phyloP scores from a whole-genome alignment of 1,140 invertebrate species.

The Nephotettix cincticeps region DNA sequence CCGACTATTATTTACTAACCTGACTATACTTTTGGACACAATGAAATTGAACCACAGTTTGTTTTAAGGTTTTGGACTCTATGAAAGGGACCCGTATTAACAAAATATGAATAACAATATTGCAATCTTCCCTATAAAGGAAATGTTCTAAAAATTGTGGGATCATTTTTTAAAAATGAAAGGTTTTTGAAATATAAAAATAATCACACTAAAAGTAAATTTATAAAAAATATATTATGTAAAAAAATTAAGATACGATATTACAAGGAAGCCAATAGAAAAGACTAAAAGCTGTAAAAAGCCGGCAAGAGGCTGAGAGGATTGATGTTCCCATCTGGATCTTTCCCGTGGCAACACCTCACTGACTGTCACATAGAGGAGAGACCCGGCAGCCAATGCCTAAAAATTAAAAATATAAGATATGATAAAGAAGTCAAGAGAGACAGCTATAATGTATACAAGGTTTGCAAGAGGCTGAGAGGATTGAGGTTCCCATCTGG shows the following conservation, averaged over 20 bases:
- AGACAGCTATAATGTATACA: neutral
- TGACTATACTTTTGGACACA: too few relatives aligned
- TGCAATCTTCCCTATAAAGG: too few relatives aligned
- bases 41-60: too few relatives aligned
- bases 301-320: neutral
- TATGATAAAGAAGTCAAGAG: neutral
- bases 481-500: neutral
- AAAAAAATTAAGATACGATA: neutral
- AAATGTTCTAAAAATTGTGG: too few relatives aligned
- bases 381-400: conserved; percentile 84
- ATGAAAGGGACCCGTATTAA: too few relatives aligned
- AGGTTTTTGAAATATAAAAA: too few relatives aligned
- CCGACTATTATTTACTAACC: too few relatives aligned
- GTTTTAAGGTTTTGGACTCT: too few relatives aligned
- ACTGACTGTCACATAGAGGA: conserved; percentile 90
- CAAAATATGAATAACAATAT: too few relatives aligned
- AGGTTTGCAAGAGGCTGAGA: conserved; percentile 19
- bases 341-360: conserved; percentile 85
- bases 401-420: too few relatives aligned
- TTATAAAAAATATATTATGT: neutral
- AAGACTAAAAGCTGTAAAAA: neutral
- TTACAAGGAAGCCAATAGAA: neutral
- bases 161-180: too few relatives aligned
- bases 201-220: too few relatives aligned
- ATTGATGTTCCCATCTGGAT: conserved; percentile 46